phyloP scores from a whole-genome alignment of 1,140 invertebrate species.

The Drosophila asahinai region DNA sequence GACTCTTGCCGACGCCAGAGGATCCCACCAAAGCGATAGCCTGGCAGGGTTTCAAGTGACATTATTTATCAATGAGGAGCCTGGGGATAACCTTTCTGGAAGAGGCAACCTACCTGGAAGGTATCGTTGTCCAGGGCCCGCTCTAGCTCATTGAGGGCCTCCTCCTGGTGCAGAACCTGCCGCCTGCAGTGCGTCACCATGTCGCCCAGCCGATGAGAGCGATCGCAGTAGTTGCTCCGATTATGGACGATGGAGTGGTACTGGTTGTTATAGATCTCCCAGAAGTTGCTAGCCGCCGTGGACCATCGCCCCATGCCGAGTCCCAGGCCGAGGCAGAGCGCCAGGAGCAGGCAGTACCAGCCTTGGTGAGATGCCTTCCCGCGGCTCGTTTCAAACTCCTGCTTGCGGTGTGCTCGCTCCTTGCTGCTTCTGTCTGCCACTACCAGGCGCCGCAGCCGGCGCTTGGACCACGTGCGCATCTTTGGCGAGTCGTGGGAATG shows the following conservation, averaged over 20 bases:
- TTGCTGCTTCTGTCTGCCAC: neutral
- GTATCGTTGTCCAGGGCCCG: constrained; percentile 6
- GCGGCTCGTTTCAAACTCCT: neutral
- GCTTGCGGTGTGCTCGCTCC: neutral
- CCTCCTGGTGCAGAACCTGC: constrained; percentile 12
- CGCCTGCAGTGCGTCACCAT: neutral
- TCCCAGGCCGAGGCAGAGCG: neutral
- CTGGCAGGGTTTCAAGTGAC: neutral
- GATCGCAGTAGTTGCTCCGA: constrained; percentile 18
- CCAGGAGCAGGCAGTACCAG: neutral
- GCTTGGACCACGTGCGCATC: constrained; percentile 2
- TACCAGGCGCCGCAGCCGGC: neutral
- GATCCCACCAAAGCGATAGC: constrained; percentile 16
- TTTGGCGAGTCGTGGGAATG: neutral
- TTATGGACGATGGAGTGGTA: constrained; percentile 30
- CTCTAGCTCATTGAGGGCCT: constrained; percentile 5
- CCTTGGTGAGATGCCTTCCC: neutral
- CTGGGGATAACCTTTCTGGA: too few species aligned
- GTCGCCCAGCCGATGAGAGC: neutral
- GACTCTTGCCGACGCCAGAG: constrained; percentile 30
- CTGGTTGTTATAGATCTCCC: constrained; percentile 21
- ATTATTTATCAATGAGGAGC: neutral
- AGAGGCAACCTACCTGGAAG: neutral
- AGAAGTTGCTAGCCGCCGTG: neutral
- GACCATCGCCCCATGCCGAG: neutral